Evolutionary conservation across 1,140 invertebrate genomes (phyloP), one percentile per base, ranked within the genome.

Genomic region (Achroia grisella): DNA sequence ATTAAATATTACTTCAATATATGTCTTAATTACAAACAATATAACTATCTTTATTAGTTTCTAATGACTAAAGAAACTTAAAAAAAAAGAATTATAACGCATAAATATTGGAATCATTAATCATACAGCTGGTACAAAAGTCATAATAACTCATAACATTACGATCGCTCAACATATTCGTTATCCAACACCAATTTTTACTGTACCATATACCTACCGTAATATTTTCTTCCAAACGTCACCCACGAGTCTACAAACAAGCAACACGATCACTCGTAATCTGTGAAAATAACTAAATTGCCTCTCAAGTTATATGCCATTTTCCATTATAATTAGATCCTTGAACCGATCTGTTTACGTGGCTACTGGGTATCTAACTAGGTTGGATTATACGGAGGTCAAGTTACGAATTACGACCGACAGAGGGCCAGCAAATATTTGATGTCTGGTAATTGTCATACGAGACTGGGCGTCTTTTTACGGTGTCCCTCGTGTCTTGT

Each of bases 391-490:
- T 10, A 17, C 27, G 6, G 28, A 45, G 53, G 46, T 83, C 73
- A 52, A 55, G 62, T 81, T 81, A 74, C 79, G 58, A 64, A 62
- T 79, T 72, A 79, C 75, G 73, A 65, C 55, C 73, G 58, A 65
- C 68, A 64, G 62, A 74, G 74, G 75, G 69, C 70, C 63, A 61
- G 77, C 74, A 81, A 78, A 84, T 76, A 75, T 78, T 84, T 77
- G 75, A 74, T 49, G 60, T 61, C 17, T 58, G 53, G 73, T 80
- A 83, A 83, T 81, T 81, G 79, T 61, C 77, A 83, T 61, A 59
- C 52, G 79, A 83, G 63, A 77, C 53, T 32, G 31, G 32, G 55
- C 62, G 60, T 79, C 70, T 35, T 44, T 48, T 82, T 78, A 72
- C 65, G 54, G 50, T 62, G 63, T 65, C 62, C 58, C 60, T 14